Evolutionary conservation across 2,888 invertebrate species (phyloP).

Genomic region (Philhelius pedissequus): DNA sequence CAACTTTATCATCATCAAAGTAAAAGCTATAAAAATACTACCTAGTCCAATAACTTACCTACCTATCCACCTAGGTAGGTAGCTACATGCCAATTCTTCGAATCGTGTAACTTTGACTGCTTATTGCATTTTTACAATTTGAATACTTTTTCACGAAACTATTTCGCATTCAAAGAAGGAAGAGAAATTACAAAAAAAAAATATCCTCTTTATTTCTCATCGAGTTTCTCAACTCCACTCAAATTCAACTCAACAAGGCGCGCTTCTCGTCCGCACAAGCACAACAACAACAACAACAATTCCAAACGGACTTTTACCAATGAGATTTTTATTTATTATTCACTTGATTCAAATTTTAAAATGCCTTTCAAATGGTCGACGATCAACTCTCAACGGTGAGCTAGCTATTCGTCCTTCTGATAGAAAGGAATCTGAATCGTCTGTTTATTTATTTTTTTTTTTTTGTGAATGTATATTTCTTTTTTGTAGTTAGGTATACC

Average conservation of each 20-base stretch:
- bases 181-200: not conserved
- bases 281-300: not conserved
- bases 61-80: too few relatives aligned
- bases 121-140: slow-evolving; percentile 60
- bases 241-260: not conserved
- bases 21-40: not conserved
- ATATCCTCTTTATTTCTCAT: not conserved
- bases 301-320: slow-evolving; percentile 31
- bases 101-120: slow-evolving; percentile 35
- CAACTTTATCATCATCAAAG: too few relatives aligned
- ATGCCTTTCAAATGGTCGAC: slow-evolving; percentile 64
- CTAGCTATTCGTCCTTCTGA: slow-evolving; percentile 3
- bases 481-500: too few relatives aligned
- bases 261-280: not conserved
- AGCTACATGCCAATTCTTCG: too few relatives aligned
- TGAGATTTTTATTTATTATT: slow-evolving; percentile 64
- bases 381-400: slow-evolving; percentile 27
- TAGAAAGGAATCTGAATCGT: not conserved
- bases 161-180: not conserved
- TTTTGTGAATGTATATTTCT: not conserved
- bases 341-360: slow-evolving; percentile 64
- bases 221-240: not conserved
- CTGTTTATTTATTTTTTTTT: not conserved
- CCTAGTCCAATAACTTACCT: not conserved
- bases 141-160: slow-evolving; percentile 32